These are phyloP conservation scores for Microtus californicus DNA, from an alignment of 2,797 vertebrate species.

Conservation along the genomic window DNA sequence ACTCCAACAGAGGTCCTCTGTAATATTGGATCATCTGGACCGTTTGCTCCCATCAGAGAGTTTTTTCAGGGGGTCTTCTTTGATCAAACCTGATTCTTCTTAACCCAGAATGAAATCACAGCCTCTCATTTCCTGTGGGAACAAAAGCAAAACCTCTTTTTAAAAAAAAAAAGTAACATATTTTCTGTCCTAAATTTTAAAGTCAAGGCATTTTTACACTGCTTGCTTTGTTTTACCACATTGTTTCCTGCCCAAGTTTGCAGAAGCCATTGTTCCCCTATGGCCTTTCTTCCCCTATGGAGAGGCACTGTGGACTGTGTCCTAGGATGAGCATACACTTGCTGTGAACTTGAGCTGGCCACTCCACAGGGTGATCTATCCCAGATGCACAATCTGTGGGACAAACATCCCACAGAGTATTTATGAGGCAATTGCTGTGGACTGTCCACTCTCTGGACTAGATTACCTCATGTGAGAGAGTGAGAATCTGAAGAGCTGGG, in stretches of 20 bases:
- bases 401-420: neutral
- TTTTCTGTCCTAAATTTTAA: no score
- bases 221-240: neutral
- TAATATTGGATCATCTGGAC: no score
- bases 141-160: no score
- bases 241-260: neutral
- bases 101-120: no score
- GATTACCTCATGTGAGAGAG: neutral
- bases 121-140: no score
- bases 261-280: neutral
- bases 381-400: neutral
- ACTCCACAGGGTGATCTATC: neutral
- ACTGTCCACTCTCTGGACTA: neutral
- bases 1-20: no score
- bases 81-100: no score
- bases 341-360: neutral
- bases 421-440: neutral
- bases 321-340: neutral
- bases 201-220: no score
- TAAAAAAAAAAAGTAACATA: no score
- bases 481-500: neutral
- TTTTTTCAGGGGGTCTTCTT: no score
- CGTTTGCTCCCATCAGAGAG: no score
- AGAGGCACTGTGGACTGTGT: neutral
- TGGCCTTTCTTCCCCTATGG: neutral